Conservation (phyloP, 2,797 vertebrate genomes). For the Acrossocheilus fasciatus region DNA sequence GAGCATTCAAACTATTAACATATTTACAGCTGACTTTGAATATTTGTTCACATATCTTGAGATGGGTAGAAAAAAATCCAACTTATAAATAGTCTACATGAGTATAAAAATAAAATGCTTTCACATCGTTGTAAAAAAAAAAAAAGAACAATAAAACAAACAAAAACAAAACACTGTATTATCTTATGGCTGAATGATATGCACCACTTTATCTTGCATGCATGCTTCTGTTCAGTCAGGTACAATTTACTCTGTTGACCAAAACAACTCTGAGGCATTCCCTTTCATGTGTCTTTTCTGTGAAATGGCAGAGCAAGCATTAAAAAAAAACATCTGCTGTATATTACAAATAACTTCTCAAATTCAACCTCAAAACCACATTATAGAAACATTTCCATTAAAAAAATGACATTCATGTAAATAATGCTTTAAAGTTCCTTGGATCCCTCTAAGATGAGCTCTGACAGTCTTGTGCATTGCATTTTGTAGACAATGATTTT, state of each 20-base stretch:
- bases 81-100: conserved; percentile 38
- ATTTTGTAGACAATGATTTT: not conserved
- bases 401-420: conserved; percentile 10
- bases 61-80: conserved; percentile 2
- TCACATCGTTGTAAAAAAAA: conserved; percentile 23
- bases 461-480: not conserved
- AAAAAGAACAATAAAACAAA: not conserved
- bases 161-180: not conserved
- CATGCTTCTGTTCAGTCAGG: conserved; percentile 18
- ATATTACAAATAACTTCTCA: conserved; percentile 10
- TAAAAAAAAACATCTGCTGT: not conserved
- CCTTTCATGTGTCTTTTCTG: not conserved
- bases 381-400: not conserved
- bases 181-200: not conserved
- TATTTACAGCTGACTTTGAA: not conserved
- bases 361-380: not conserved
- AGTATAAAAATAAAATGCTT: conserved; percentile 30
- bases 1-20: not conserved
- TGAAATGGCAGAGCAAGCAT: not conserved
- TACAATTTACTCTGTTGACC: not conserved
- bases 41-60: not conserved
- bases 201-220: not conserved
- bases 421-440: not conserved
- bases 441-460: not conserved
- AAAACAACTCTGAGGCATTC: not conserved